Percentiles rank a stretch among this genome's conserved stretches.
These are phyloP conservation scores for Xestia xanthographa DNA, from an alignment of 2,888 invertebrate species.

Conservation along the genomic window DNA sequence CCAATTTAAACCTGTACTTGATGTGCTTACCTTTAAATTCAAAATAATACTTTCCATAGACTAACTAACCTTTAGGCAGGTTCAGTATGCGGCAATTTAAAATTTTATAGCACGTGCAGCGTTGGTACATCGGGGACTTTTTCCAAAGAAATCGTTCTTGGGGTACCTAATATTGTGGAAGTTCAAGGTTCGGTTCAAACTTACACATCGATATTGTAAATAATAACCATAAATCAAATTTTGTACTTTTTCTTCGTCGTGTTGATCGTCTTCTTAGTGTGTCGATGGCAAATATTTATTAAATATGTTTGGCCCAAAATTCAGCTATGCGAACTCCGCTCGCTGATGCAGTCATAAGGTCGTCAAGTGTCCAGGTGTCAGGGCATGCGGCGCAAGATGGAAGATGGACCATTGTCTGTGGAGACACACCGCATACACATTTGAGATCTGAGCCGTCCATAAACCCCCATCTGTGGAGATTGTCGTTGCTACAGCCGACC, in stretches of 20 bases:
- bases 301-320: too few relatives aligned
- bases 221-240: constrained; percentile 4
- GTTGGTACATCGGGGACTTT: not conserved
- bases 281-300: too few relatives aligned
- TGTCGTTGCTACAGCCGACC: too few relatives aligned
- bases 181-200: not conserved
- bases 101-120: not conserved
- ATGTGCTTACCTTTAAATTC: constrained; percentile 15
- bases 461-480: too few relatives aligned
- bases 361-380: too few relatives aligned
- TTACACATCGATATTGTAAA: not conserved
- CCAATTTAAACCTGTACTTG: constrained; percentile 18
- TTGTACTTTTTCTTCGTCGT: not conserved
- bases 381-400: too few relatives aligned
- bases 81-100: not conserved
- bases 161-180: not conserved
- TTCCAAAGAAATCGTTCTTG: not conserved
- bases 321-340: too few relatives aligned
- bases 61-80: not conserved
- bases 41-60: constrained; percentile 4
- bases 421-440: too few relatives aligned
- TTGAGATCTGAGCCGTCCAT: too few relatives aligned
- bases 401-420: too few relatives aligned
- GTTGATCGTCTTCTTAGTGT: too few relatives aligned
- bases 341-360: too few relatives aligned